phyloP scores from a whole-genome alignment of 1,140 invertebrate species.

The Paralvinella palmiformis region DNA sequence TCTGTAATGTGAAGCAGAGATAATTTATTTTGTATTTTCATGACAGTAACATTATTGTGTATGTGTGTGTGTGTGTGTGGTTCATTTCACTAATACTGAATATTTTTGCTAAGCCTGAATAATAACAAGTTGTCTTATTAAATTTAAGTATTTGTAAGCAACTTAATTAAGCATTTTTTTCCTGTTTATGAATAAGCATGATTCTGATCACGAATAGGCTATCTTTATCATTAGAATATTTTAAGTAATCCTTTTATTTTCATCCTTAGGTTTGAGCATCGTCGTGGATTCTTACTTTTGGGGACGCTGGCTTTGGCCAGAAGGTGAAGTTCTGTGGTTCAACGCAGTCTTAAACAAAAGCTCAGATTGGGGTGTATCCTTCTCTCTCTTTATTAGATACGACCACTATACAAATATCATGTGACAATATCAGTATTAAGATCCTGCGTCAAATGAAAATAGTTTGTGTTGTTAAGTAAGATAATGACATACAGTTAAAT shows the following conservation, averaged over 20 bases:
- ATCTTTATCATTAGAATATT: neutral
- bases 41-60: neutral
- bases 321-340: constrained; percentile 94
- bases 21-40: neutral
- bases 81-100: neutral
- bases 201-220: neutral
- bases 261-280: constrained; percentile 63
- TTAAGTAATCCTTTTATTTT: constrained; percentile 8
- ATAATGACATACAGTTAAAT: no score
- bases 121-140: neutral
- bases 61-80: neutral
- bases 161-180: neutral
- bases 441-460: no score
- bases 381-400: constrained; percentile 41
- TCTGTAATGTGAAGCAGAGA: constrained; percentile 35
- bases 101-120: neutral
- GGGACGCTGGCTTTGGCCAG: constrained; percentile 86
- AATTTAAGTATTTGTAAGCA: neutral
- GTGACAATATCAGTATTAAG: no score
- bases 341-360: constrained; percentile 83
- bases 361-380: constrained; percentile 94
- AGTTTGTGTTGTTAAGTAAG: no score
- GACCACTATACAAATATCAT: neutral
- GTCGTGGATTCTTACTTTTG: constrained; percentile 89
- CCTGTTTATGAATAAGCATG: neutral